Evolutionary conservation across 2,113 vertebrate species (phyloP), one percentile per base, ranked within the genome.

Genomic region (Nannospalax galili): DNA sequence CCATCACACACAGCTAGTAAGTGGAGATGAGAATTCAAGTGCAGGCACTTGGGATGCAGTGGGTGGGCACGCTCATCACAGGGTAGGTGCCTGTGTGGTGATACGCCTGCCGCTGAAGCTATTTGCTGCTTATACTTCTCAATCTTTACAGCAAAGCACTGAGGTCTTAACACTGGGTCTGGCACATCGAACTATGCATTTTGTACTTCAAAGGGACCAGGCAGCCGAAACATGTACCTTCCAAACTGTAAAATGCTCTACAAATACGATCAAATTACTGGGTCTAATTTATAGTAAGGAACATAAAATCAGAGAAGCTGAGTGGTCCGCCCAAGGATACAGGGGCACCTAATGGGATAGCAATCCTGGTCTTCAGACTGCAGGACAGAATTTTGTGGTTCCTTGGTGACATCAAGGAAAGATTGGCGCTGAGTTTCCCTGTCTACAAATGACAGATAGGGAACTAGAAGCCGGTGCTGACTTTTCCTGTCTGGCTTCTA

Each of bases 51-150:
- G 60, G 37, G 37, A 56, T n/a, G 14, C 60, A 69, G 73, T 69
- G 52, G 30, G 74, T 73, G 45, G n/a, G 19, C 5, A 8, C 3
- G 0, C 45, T 12, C 62, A 7, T 37, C 1, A 0, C 52, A 24
- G 1, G 24, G n/a, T 1, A 32, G 17, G 0, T 32, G 60, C 42
- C 10, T 19, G 30, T 32, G 26, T 32, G 60, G 45, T 42, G 62
- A 3, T 32, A n/a, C n/a, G 6, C 20, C 80, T 32, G 22, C 40
- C 24, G 11, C 2, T 0, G 4, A 19, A 58, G 42, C 72, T 56
- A 9, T 58, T 42, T 60, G 64, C 60, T 19, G 4, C 12, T 80
- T 15, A 32, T 35, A 6, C 45, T 12, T 35, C n/a, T 79, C 75
- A 30, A n/a, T 70, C 64, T 70, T 81, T 20, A 84, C 37, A 74